phyloP scores from a whole-genome alignment of 2,113 vertebrate species.

The Cynopterus brachyotis region DNA sequence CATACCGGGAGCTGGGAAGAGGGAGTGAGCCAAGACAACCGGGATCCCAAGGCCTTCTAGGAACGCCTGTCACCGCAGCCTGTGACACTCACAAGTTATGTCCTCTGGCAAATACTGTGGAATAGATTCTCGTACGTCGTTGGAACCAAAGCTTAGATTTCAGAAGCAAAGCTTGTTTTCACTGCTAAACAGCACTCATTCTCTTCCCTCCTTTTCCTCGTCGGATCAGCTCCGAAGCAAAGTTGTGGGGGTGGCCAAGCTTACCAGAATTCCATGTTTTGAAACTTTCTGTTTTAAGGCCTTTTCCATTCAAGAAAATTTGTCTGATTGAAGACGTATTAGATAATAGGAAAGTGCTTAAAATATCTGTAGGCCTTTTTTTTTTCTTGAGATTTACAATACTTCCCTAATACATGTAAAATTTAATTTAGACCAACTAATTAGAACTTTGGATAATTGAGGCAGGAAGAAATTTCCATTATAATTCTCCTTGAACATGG shows the following conservation, averaged over 20 bases:
- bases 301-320: slow-evolving; percentile 8
- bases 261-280: slow-evolving; percentile 2
- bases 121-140: neutral
- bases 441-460: slow-evolving; percentile 25
- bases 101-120: neutral
- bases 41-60: neutral
- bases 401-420: slow-evolving; percentile 23
- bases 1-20: neutral
- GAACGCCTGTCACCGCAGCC: neutral
- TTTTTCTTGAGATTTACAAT: slow-evolving; percentile 19
- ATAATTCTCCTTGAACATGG: slow-evolving; percentile 1
- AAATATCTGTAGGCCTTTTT: neutral
- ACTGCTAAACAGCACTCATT: neutral
- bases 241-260: neutral
- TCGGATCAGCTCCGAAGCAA: slow-evolving; percentile 9
- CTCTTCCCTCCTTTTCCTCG: neutral
- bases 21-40: neutral
- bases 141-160: neutral
- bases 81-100: accelerated
- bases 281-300: slow-evolving; percentile 48
- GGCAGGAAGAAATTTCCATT: slow-evolving; percentile 19
- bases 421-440: slow-evolving; percentile 31
- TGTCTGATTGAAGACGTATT: slow-evolving; percentile 13
- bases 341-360: slow-evolving; percentile 34
- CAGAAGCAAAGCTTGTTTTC: neutral